Conservation (phyloP, 2,888 invertebrate genomes). For the Sarcophaga subvicina region DNA sequence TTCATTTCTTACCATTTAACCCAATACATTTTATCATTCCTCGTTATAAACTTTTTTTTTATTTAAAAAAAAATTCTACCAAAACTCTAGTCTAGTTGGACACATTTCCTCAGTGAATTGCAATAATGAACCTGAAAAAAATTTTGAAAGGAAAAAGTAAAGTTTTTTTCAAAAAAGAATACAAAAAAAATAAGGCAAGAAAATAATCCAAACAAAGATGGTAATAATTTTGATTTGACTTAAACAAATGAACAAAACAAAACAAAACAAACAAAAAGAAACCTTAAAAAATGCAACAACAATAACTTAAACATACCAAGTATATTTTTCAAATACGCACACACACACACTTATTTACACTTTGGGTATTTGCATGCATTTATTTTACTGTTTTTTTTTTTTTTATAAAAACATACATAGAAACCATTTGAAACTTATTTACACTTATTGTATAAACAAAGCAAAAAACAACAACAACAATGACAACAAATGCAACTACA, state of each 20-base stretch:
- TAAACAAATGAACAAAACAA: constrained; percentile 36
- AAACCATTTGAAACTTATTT: constrained; percentile 25
- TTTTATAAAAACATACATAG: background rate
- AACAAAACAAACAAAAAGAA: background rate
- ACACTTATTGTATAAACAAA: constrained; percentile 19
- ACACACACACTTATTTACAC: constrained; percentile 6
- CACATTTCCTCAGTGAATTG: constrained; percentile 5
- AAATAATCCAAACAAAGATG: constrained; percentile 52
- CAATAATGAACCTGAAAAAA: background rate
- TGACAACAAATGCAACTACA: constrained; percentile 15
- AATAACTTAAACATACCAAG: constrained; percentile 3
- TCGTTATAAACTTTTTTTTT: background rate
- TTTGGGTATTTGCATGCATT: constrained; percentile 34
- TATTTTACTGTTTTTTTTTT: background rate
- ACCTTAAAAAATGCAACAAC: constrained; percentile 3
- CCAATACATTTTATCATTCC: too few species aligned
- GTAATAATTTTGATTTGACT: constrained; percentile 58
- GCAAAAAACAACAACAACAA: constrained; percentile 33
- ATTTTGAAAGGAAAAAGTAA: background rate
- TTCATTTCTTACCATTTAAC: too few species aligned
- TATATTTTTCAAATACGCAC: too few species aligned
- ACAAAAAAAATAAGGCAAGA: background rate
- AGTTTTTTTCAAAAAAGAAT: background rate
- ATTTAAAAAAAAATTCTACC: background rate
- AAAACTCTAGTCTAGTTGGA: background rate